Base-by-base conservation (phyloP, 2,888 invertebrate species). In the Drosophila ezoana region DNA sequence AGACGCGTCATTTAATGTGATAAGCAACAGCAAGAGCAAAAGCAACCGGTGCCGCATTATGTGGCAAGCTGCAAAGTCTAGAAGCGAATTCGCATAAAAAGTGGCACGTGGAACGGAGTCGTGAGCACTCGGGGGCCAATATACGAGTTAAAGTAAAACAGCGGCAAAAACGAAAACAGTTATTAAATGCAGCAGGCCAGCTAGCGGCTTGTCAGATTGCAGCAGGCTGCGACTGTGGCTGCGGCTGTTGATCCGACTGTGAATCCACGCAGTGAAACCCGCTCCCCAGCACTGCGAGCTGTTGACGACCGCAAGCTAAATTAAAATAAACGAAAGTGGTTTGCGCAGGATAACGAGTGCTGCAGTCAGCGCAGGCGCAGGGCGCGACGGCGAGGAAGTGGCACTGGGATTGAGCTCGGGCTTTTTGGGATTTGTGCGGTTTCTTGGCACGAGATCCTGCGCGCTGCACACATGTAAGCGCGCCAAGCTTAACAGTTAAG, bases 241-340 rank as follows among this genome's bases (percentile, higher is more conserved):
- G 32, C 43, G 32, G 10, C 52, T 45, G 44, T 14, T 28, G 38
- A 10, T 35, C 35, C 35, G 35, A 35, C 10, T 35, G 53, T 28
- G 33, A 35, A 51, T 35, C 41, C 67, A 43, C 35, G 8, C 28
- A 51, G 37, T 13, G 33, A 48, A 11, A 20, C 38, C 23, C 45
- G 56, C 53, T 51, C 23, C 23, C 47, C 47, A 58, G 43, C 33
- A 18, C 11, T 45, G 14, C 9, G 23, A 51, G 43, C 54, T 47
- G 37, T 32, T 47, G 68, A 52, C 48, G 69, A 89, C 89, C 88
- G 77, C 87, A 88, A 73, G 72, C 62, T 72, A 86, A 86, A 86
- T 86, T 86, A 86, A 86, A 86, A 86, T 86, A 86, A 86, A 86
- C 89, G 86, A 86, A 86, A 86, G 86, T 86, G 87, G 87, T 89